Evolutionary conservation across 2,888 invertebrate species (phyloP).

Genomic region (Ennomos quercinarius): DNA sequence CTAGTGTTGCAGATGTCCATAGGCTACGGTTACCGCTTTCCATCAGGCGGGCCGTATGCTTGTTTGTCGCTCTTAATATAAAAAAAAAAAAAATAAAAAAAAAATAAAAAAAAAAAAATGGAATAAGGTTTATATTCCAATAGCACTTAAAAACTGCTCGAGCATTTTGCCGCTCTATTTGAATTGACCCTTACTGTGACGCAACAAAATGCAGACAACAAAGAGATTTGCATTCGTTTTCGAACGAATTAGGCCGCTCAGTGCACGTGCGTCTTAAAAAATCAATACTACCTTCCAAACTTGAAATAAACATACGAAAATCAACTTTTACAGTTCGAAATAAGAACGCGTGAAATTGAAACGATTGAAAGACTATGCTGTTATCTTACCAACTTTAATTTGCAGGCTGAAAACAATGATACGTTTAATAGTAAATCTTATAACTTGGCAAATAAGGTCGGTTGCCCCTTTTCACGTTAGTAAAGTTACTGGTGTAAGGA

Average conservation of each 20-base stretch:
- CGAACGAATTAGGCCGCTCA: conserved; percentile 56
- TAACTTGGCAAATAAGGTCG: not conserved
- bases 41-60: no score
- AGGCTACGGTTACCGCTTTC: no score
- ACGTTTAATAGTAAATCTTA: conserved; percentile 2
- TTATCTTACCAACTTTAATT: conserved; percentile 3
- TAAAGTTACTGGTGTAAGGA: conserved; percentile 7
- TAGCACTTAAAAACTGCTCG: no score
- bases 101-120: no score
- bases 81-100: no score
- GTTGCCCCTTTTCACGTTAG: not conserved
- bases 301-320: conserved; percentile 34
- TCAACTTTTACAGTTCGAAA: conserved; percentile 36
- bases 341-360: conserved; percentile 25
- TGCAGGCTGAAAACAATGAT: not conserved
- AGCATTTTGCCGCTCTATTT: no score
- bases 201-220: conserved; percentile 73
- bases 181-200: no score
- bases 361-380: conserved; percentile 32
- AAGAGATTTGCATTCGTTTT: conserved; percentile 80
- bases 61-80: no score
- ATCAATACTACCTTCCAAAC: conserved; percentile 30
- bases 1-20: no score
- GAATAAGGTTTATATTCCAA: no score
- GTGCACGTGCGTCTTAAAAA: conserved; percentile 39